Conservation (phyloP, 2,113 vertebrate species). For the Oreocharis arfaki region DNA sequence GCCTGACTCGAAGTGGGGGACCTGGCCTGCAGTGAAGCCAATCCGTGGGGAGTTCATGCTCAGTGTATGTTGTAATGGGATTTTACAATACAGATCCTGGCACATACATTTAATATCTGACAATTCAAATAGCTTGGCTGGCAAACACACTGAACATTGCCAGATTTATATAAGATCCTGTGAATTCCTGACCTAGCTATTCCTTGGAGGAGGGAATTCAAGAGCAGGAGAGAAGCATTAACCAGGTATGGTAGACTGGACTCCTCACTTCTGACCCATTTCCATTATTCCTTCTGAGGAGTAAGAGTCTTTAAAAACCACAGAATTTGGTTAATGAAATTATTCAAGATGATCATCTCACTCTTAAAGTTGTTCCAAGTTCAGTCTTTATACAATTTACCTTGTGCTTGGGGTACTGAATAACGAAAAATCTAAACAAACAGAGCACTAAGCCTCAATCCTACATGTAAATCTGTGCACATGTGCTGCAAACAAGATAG, state of each 20-base stretch:
- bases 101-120: constrained; percentile 24
- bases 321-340: background rate
- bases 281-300: background rate
- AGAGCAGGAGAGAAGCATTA: background rate
- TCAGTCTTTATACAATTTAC: background rate
- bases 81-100: background rate
- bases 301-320: background rate
- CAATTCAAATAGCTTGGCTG: constrained; percentile 22
- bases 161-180: background rate
- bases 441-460: constrained; percentile 38
- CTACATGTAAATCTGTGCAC: constrained; percentile 59
- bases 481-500: constrained; percentile 64
- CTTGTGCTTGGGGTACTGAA: background rate
- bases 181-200: constrained; percentile 23
- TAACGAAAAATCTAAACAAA: constrained; percentile 19
- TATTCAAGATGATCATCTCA: background rate
- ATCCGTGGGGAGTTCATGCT: background rate
- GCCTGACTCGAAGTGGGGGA: background rate
- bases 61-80: background rate
- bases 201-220: background rate
- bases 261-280: background rate
- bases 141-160: background rate
- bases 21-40: background rate
- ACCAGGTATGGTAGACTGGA: background rate
- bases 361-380: background rate